These are phyloP conservation scores for Drosophila littoralis DNA, from an alignment of 1,140 invertebrate species.

Conservation along the genomic window DNA sequence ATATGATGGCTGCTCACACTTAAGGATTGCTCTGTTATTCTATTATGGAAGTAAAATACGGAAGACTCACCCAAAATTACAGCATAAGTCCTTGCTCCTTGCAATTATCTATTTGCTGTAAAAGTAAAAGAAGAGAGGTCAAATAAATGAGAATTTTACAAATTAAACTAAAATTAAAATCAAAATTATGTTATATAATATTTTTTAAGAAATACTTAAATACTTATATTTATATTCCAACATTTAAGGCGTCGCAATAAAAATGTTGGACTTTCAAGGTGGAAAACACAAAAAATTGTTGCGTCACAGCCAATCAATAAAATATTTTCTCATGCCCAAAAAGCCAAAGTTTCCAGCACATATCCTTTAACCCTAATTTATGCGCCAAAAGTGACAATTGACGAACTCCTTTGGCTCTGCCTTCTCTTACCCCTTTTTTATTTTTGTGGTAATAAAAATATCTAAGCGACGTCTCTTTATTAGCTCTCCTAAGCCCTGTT, in stretches of 20 bases:
- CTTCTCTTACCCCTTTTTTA: conserved; percentile 25
- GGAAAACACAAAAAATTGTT: conserved; percentile 34
- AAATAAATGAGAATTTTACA: no score
- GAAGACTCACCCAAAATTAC: no score
- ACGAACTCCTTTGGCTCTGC: conserved; percentile 58
- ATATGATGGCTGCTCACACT: not conserved
- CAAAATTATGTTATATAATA: no score
- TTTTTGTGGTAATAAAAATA: conserved; percentile 78
- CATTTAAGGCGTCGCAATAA: not conserved
- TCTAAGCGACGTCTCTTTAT: conserved; percentile 80
- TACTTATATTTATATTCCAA: not conserved
- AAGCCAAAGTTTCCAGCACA: conserved; percentile 16
- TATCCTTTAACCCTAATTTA: conserved; percentile 82
- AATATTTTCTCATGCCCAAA: conserved; percentile 71
- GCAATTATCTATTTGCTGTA: no score
- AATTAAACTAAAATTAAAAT: no score
- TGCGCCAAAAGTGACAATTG: conserved; percentile 79
- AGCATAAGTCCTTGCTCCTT: no score
- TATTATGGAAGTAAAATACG: no score
- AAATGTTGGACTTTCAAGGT: not conserved
- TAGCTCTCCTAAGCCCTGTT: conserved; percentile 64
- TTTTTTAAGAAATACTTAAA: no score
- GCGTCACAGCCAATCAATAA: conserved; percentile 75
- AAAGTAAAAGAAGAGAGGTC: no score
- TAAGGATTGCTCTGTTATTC: no score